These are phyloP conservation scores for Spilogale gracilis DNA, from an alignment of 2,113 vertebrate species.

Conservation along the genomic window DNA sequence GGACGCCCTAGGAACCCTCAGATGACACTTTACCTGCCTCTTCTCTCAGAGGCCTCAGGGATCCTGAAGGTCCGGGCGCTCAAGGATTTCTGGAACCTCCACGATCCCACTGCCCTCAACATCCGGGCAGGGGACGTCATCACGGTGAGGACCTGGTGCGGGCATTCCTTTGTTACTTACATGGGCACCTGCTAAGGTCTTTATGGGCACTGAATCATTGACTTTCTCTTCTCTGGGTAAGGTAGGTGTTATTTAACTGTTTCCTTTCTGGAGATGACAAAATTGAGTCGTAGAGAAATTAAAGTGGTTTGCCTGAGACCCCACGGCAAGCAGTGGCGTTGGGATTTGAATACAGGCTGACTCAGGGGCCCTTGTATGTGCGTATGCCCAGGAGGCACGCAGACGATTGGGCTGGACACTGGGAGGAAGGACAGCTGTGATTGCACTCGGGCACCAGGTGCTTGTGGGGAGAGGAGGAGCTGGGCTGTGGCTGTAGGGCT, in stretches of 20 bases:
- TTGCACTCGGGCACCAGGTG: background rate
- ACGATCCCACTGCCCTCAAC: slow-evolving; percentile 97
- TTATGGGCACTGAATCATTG: rapidly evolving
- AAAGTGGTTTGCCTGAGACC: too few relatives aligned
- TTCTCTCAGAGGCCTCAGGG: slow-evolving; percentile 93
- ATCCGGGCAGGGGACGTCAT: slow-evolving; percentile 96
- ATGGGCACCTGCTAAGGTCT: background rate
- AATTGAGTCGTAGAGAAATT: background rate
- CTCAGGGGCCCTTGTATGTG: background rate
- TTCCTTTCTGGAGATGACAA: background rate
- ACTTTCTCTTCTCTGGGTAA: background rate
- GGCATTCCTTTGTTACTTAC: background rate
- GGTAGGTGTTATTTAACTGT: background rate
- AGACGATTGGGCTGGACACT: background rate
- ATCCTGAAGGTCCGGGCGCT: slow-evolving; percentile 96
- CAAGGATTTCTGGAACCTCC: slow-evolving; percentile 98
- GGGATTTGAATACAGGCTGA: background rate
- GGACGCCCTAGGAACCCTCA: background rate
- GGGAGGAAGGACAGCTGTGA: background rate
- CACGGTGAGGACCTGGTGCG: slow-evolving; percentile 88
- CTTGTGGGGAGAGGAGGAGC: background rate
- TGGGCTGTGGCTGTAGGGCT: background rate
- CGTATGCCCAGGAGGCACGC: background rate
- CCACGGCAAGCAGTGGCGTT: background rate
- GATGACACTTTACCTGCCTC: slow-evolving; percentile 1